phyloP scores from a whole-genome alignment of 2,888 invertebrate species.

The Amiota minor region DNA sequence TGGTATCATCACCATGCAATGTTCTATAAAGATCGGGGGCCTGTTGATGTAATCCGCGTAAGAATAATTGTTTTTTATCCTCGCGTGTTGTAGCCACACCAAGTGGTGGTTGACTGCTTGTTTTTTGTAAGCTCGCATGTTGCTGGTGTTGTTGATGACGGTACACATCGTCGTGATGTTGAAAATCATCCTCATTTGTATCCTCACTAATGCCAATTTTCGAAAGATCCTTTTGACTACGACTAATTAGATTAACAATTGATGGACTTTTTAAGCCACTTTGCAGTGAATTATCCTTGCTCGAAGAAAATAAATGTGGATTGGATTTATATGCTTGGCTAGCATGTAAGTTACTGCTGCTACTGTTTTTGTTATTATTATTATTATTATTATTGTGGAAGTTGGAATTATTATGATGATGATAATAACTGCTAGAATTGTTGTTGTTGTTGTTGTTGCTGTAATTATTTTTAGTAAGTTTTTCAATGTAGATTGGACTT shows the following conservation, averaged over 20 bases:
- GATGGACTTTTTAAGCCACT: constrained; percentile 84
- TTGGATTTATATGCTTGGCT: constrained; percentile 82
- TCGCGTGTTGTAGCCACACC: constrained; percentile 15
- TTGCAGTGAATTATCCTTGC: constrained; percentile 66
- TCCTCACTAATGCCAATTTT: constrained; percentile 74
- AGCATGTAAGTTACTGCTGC: constrained; percentile 45
- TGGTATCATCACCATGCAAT: constrained; percentile 78
- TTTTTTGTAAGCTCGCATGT: not conserved
- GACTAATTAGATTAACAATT: constrained; percentile 87
- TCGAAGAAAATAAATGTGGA: constrained; percentile 79
- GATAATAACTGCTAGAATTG: constrained; percentile 26
- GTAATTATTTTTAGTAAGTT: constrained; percentile 70
- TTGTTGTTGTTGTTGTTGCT: constrained; percentile 50
- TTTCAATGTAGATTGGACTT: constrained; percentile 72
- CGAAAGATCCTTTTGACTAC: constrained; percentile 86
- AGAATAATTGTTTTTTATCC: constrained; percentile 80
- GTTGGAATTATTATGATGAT: constrained; percentile 52
- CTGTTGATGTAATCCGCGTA: constrained; percentile 80
- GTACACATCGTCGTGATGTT: not conserved
- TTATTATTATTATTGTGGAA: constrained; percentile 67
- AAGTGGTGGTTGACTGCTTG: constrained; percentile 8
- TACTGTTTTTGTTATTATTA: constrained; percentile 59
- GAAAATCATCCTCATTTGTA: constrained; percentile 33
- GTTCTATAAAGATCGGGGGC: constrained; percentile 83
- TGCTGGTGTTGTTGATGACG: not conserved